These are phyloP conservation scores for Agrochola lota DNA, from an alignment of 2,888 invertebrate genomes.

Conservation along the genomic window DNA sequence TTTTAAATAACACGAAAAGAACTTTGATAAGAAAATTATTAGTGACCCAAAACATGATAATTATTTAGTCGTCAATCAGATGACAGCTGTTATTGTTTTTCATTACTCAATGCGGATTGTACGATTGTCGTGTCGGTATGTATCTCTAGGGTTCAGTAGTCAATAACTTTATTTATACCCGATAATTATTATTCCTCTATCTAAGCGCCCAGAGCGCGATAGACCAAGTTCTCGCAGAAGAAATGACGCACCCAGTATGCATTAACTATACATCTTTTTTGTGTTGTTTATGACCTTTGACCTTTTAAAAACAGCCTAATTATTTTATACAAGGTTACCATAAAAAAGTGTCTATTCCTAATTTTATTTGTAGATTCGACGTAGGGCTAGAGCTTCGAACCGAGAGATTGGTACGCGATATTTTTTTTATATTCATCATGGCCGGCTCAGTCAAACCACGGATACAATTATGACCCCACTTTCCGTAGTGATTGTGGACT, in stretches of 20 bases:
- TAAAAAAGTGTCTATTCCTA: too few relatives aligned
- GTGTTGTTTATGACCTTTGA: neutral
- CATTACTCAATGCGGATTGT: slow-evolving; percentile 25
- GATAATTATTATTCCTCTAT: neutral
- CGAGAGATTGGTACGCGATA: neutral
- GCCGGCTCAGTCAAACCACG: neutral
- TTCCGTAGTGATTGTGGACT: neutral
- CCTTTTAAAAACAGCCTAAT: too few relatives aligned
- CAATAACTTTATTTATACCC: neutral
- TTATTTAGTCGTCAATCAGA: slow-evolving; percentile 27
- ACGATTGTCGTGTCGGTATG: neutral
- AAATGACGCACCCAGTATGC: neutral
- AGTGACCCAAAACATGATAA: slow-evolving; percentile 19
- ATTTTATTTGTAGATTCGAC: neutral
- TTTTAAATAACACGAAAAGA: slow-evolving; percentile 1
- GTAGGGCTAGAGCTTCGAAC: neutral
- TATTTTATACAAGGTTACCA: too few relatives aligned
- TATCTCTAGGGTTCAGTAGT: slow-evolving; percentile 36
- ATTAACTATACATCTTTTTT: neutral
- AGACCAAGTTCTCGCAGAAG: neutral
- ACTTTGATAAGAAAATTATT: slow-evolving; percentile 19
- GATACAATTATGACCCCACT: neutral
- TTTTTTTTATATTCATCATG: neutral
- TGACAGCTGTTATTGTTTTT: slow-evolving; percentile 44
- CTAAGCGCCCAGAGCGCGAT: neutral